These are phyloP conservation scores for Anguilla anguilla DNA, from an alignment of 2,797 vertebrate genomes.

Conservation along the genomic window DNA sequence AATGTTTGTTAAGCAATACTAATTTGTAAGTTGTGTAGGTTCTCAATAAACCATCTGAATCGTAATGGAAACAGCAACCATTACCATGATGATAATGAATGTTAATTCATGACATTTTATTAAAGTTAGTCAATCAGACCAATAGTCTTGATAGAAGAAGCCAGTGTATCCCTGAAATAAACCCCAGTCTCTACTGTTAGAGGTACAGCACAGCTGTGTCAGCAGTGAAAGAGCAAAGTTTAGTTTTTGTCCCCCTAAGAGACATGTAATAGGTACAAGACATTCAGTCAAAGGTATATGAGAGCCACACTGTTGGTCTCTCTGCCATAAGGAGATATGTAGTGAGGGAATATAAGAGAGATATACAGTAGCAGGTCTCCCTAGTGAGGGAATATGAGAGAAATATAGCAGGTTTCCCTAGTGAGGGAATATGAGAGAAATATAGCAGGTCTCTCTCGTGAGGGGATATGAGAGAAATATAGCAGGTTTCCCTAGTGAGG, in stretches of 20 bases:
- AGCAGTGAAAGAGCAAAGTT: background rate
- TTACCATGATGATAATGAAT: conserved; percentile 50
- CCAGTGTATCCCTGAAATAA: background rate
- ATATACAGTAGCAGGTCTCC: too few species aligned
- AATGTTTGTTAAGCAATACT: conserved; percentile 80
- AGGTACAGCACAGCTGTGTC: background rate
- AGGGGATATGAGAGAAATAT: too few species aligned
- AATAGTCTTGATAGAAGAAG: background rate
- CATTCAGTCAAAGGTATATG: background rate
- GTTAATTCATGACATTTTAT: background rate
- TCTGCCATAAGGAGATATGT: too few species aligned
- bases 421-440: too few species aligned
- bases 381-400: too few species aligned
- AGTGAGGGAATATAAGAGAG: too few species aligned
- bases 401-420: too few species aligned
- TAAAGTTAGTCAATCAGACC: background rate
- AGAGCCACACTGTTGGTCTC: too few species aligned
- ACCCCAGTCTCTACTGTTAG: background rate
- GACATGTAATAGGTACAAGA: background rate
- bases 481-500: too few species aligned
- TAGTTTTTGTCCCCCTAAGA: background rate
- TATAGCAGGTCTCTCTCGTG: too few species aligned
- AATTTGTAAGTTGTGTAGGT: conserved; percentile 82
- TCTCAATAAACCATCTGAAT: conserved; percentile 62
- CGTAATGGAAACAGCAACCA: conserved; percentile 64